Base-by-base conservation (phyloP, 2,888 invertebrate species). In the Frankliniella fusca region DNA sequence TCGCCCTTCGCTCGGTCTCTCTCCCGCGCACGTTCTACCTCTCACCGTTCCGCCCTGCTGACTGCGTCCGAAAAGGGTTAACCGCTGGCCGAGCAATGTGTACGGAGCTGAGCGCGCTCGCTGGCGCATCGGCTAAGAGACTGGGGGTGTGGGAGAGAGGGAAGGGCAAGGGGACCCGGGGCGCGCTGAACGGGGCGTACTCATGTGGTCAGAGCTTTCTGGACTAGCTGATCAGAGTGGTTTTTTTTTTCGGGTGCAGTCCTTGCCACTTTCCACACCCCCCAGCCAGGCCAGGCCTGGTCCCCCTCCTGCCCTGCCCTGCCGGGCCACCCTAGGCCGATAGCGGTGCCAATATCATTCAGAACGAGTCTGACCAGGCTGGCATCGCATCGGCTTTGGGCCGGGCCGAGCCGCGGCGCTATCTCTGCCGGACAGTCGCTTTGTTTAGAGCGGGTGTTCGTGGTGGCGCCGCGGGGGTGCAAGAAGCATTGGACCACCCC, bases 11-110 rank as follows among this genome's bases (percentile, higher is more conserved):
- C 2, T 54, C 54, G 3, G 7, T 54, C 61, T 61, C 61, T 15
- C 20, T 61, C 20, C 20, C 61, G 10, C 61, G 61, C 38, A 54
- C 54, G 61, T n/a, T 15, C 38, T 38, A 5, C 38, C 38, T 38
- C 38, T 38, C 20, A n/a, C 38, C 80, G 15, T 54, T 83, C n/a
- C 48, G 18, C 61, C 28, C 54, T 48, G 8, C 20, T 81, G 23
- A 80, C 54, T 76, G 70, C 70, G 23, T 76, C 70, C 70, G 70
- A 76, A 76, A 23, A 76, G 70, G 70, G 23, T 76, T n/a, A 76
- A 76, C 70, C 27, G 70, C 70, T 76, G 70, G 70, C 27, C 70
- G 70, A 27, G 70, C 70, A 76, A 76, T 76, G 70, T 76, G 70
- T 76, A 65, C 38, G 48, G 50, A 81, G 81, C 50, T 27, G 61